phyloP scores from a whole-genome alignment of 1,140 invertebrate species.

The Hirudo medicinalis region DNA sequence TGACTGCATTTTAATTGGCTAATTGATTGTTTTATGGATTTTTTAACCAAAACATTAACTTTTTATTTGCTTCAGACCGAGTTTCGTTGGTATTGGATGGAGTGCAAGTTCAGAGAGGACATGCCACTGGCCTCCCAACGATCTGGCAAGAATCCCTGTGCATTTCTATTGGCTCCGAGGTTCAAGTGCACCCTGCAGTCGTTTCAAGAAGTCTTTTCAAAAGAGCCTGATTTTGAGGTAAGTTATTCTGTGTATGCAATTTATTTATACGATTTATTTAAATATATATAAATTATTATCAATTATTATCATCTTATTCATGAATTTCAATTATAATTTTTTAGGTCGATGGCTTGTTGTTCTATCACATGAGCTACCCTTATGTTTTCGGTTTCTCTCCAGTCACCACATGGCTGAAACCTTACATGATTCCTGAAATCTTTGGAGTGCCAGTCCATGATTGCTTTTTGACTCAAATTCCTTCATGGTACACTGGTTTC shows the following conservation, averaged over 20 bases:
- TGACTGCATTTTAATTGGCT: background rate
- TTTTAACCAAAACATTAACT: background rate
- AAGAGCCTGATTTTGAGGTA: background rate
- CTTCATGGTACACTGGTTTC: conserved; percentile 31
- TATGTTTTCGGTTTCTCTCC: conserved; percentile 67
- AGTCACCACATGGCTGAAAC: conserved; percentile 72
- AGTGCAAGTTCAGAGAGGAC: conserved; percentile 1
- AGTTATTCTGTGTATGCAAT: background rate
- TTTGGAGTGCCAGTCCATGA: conserved; percentile 47
- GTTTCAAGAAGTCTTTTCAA: background rate
- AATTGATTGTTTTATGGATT: background rate
- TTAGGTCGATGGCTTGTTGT: conserved; percentile 39
- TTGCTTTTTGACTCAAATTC: conserved; percentile 31
- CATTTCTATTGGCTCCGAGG: background rate
- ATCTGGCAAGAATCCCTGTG: background rate
- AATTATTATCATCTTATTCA: background rate
- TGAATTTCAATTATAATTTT: conserved; percentile 17
- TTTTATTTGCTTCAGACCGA: background rate
- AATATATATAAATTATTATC: too few relatives aligned
- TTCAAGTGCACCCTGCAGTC: background rate
- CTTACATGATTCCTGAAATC: conserved; percentile 70
- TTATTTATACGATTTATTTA: background rate
- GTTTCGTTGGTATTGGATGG: background rate
- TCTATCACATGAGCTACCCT: conserved; percentile 45
- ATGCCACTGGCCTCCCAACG: background rate